Evolutionary conservation across 2,888 invertebrate species (phyloP).

Genomic region (Lomographa bimaculata): DNA sequence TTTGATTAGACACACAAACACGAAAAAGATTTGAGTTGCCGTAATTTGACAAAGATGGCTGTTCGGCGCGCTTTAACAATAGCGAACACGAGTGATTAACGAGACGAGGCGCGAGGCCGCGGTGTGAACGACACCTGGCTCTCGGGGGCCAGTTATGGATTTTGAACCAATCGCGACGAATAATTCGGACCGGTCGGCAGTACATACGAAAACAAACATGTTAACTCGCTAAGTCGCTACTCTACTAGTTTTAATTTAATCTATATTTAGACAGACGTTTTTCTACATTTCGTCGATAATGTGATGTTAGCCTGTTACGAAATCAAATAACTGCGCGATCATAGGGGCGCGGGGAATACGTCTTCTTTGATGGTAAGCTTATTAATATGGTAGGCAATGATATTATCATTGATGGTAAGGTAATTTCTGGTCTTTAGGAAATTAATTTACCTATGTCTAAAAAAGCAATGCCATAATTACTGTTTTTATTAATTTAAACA

Average conservation of each 20-base stretch:
- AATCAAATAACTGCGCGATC: slow-evolving; percentile 28
- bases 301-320: slow-evolving; percentile 9
- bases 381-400: too few species aligned
- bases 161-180: slow-evolving; percentile 82
- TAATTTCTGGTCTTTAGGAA: too few species aligned
- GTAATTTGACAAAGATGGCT: slow-evolving; percentile 83
- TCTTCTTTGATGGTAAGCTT: too few species aligned
- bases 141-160: slow-evolving; percentile 83
- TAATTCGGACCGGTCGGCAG: slow-evolving; percentile 77
- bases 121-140: slow-evolving; percentile 85
- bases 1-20: slow-evolving; percentile 41
- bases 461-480: too few species aligned
- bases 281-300: slow-evolving; percentile 15
- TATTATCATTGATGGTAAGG: too few species aligned
- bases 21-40: slow-evolving; percentile 63
- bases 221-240: slow-evolving; percentile 58
- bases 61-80: slow-evolving; percentile 80
- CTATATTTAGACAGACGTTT: slow-evolving; percentile 13
- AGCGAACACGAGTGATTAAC: slow-evolving; percentile 82
- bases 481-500: too few species aligned
- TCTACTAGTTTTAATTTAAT: slow-evolving; percentile 35
- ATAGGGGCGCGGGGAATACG: slow-evolving; percentile 23
- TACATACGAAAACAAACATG: slow-evolving; percentile 61
- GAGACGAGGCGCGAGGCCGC: slow-evolving; percentile 84
- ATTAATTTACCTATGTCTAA: too few species aligned